A percentile compares a stretch with the other conserved stretches of the same genome.
Evolutionary conservation across 2,113 vertebrate species (phyloP).

Genomic region (Neogale vison): DNA sequence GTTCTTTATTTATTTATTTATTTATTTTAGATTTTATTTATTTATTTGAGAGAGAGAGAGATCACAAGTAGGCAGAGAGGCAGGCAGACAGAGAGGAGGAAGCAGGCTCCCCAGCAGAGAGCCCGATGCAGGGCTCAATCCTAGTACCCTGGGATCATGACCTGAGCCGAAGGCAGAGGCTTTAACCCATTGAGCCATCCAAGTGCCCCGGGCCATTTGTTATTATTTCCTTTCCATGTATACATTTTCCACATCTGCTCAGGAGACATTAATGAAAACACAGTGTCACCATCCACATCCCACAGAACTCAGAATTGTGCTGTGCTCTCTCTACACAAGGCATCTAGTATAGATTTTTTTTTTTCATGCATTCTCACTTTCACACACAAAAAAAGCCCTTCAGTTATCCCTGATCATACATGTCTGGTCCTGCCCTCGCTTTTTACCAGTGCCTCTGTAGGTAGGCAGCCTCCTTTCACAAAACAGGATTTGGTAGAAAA

Average conservation of each 20-base stretch:
- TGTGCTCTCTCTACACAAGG: background rate
- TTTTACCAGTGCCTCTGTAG: background rate
- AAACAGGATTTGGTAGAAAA: background rate
- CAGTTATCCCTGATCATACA: background rate
- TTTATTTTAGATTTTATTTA: no score
- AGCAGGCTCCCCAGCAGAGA: no score
- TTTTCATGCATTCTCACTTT: background rate
- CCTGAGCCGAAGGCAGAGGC: no score
- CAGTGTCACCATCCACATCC: background rate
- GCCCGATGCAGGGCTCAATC: no score
- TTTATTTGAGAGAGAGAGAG: no score
- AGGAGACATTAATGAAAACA: conserved; percentile 49
- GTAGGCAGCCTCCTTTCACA: background rate
- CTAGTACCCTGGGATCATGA: no score
- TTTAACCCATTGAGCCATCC: no score
- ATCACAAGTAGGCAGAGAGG: no score
- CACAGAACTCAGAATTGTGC: background rate
- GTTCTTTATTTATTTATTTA: no score
- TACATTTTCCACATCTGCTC: background rate
- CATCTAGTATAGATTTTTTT: background rate
- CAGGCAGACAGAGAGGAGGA: no score
- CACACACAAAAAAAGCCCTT: background rate
- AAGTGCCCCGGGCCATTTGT: background rate
- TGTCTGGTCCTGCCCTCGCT: background rate
- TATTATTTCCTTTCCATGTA: background rate